These are phyloP conservation scores for Microlaimidae sp. DNA, from an alignment of 2,888 invertebrate genomes.

Conservation along the genomic window DNA sequence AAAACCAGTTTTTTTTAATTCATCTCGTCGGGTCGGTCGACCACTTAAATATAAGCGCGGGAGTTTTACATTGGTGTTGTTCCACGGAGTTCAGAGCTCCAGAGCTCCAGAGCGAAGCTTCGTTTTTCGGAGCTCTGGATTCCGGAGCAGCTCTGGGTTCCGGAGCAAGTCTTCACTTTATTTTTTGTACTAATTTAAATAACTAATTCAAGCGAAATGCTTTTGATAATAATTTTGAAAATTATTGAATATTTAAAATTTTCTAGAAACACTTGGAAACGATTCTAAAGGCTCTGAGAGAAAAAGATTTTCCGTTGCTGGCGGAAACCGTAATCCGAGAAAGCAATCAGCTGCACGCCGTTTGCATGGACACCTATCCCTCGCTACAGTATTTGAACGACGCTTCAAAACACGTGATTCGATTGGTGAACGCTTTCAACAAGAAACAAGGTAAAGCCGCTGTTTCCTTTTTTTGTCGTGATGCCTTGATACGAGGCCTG, in stretches of 20 bases:
- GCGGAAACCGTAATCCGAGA: constrained; percentile 86
- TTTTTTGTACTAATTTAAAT: constrained; percentile 1
- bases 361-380: constrained; percentile 78
- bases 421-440: constrained; percentile 68
- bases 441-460: constrained; percentile 38
- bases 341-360: constrained; percentile 88
- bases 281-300: constrained; percentile 44
- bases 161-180: constrained; percentile 32
- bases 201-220: not conserved
- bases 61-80: too few species aligned
- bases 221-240: not conserved
- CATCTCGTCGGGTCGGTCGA: too few species aligned
- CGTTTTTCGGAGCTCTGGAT: too few species aligned
- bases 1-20: too few species aligned
- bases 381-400: constrained; percentile 82
- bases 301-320: constrained; percentile 60
- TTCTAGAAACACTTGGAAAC: constrained; percentile 11
- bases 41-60: too few species aligned
- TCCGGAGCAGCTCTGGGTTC: too few species aligned
- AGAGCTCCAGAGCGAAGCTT: too few species aligned
- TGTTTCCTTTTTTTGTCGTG: too few species aligned
- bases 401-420: constrained; percentile 58
- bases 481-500: not conserved
- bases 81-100: too few species aligned
- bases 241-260: constrained; percentile 14